phyloP scores from a whole-genome alignment of 2,797 vertebrate species.

The Mus spretus region DNA sequence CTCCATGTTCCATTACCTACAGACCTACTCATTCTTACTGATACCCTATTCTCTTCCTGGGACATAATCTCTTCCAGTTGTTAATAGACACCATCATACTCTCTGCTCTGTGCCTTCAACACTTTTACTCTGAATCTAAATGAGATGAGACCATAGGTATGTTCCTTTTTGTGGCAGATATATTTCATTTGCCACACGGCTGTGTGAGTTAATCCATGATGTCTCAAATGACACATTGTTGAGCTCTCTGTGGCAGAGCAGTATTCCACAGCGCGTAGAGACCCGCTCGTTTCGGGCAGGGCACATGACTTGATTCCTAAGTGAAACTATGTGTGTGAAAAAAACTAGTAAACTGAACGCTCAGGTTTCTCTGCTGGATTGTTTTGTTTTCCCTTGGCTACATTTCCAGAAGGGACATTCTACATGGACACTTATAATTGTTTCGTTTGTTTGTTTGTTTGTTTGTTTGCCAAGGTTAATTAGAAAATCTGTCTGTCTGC shows the following conservation, averaged over 20 bases:
- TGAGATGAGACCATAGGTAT: not conserved
- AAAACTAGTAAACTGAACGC: not conserved
- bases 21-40: not conserved
- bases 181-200: not conserved
- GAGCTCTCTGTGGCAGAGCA: not conserved
- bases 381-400: not conserved
- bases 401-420: not conserved
- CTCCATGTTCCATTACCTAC: not conserved
- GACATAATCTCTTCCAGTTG: not conserved
- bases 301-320: not conserved
- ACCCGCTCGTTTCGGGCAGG: not conserved
- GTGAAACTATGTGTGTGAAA: not conserved
- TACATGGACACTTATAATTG: constrained; percentile 14
- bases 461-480: constrained; percentile 17
- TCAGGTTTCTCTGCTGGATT: not conserved
- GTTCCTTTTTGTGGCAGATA: not conserved
- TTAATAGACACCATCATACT: not conserved
- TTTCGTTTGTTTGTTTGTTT: not conserved
- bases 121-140: not conserved
- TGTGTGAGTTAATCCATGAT: not conserved
- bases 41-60: not conserved
- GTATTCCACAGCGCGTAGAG: not conserved
- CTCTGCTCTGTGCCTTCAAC: not conserved
- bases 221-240: not conserved
- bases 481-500: not conserved